Conservation (phyloP, 2,797 vertebrate genomes). For the Nannoperca australis region DNA sequence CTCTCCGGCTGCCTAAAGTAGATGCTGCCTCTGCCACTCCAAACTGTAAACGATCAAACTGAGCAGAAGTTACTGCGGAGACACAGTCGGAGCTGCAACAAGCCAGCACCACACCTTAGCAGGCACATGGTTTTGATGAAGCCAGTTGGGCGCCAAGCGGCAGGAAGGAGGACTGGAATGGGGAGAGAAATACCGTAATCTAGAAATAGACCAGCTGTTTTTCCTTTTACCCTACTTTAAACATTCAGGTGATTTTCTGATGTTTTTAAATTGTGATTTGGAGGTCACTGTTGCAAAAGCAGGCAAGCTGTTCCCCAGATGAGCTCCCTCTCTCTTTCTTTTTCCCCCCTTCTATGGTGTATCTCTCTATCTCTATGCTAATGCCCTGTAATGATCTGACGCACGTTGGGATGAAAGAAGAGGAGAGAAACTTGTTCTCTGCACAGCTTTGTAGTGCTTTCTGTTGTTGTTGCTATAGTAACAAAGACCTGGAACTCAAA, state of each 20-base stretch:
- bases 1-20: slow-evolving; percentile 26
- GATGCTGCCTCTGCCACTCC: slow-evolving; percentile 35
- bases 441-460: slow-evolving; percentile 76
- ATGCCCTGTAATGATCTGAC: slow-evolving; percentile 83
- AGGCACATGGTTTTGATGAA: slow-evolving; percentile 49
- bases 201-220: slow-evolving; percentile 39
- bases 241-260: slow-evolving; percentile 55
- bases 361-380: slow-evolving; percentile 80
- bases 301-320: slow-evolving; percentile 63
- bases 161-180: slow-evolving; percentile 25
- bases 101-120: slow-evolving; percentile 32
- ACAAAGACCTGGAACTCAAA: slow-evolving; percentile 72
- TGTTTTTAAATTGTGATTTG: slow-evolving; percentile 59
- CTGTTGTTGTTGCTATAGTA: slow-evolving; percentile 84
- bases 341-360: slow-evolving; percentile 47
- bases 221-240: slow-evolving; percentile 36
- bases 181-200: slow-evolving; percentile 17
- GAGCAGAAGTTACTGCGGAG: slow-evolving; percentile 36
- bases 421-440: slow-evolving; percentile 73
- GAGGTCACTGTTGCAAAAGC: slow-evolving; percentile 64
- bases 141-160: slow-evolving; percentile 30
- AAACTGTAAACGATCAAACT: slow-evolving; percentile 47
- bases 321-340: slow-evolving; percentile 41
- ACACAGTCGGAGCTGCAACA: slow-evolving; percentile 20
- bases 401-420: slow-evolving; percentile 75